A percentile compares a stretch with the other conserved stretches of the same genome.
Evolutionary conservation across 1,140 invertebrate species (phyloP).

Genomic region (Caenorhabditis brenneri): DNA sequence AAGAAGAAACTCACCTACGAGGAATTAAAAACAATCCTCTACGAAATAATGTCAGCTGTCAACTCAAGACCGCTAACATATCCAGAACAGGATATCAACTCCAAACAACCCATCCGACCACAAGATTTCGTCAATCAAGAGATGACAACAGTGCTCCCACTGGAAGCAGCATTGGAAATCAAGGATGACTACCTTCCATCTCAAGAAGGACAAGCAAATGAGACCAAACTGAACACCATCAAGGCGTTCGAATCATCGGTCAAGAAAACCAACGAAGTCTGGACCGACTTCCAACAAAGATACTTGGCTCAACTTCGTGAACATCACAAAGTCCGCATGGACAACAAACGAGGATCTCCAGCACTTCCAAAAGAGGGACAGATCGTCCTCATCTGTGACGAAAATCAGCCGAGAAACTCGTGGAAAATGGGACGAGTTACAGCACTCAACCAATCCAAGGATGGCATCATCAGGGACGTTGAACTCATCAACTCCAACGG

Average conservation of each 20-base stretch:
- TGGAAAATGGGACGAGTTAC: too few species aligned
- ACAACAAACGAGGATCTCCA: too few species aligned
- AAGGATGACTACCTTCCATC: not conserved
- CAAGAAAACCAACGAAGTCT: not conserved
- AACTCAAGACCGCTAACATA: not conserved
- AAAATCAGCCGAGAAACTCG: too few species aligned
- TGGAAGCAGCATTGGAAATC: too few species aligned
- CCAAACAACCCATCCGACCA: not conserved
- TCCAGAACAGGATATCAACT: not conserved
- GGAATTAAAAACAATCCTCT: not conserved
- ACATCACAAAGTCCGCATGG: too few species aligned
- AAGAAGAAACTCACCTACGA: not conserved
- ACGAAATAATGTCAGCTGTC: not conserved
- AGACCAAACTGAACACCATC: not conserved
- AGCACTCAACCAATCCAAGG: too few species aligned
- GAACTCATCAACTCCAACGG: too few species aligned
- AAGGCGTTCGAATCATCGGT: not conserved
- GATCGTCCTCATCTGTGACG: too few species aligned
- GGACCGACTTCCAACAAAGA: too few species aligned
- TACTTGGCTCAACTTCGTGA: too few species aligned
- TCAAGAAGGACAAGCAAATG: not conserved
- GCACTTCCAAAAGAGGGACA: too few species aligned
- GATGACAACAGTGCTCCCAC: not conserved
- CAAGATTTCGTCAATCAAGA: not conserved
- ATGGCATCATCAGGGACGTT: too few species aligned